Base-by-base conservation (phyloP, 2,888 invertebrate species). In the Drosophila niveifrons region DNA sequence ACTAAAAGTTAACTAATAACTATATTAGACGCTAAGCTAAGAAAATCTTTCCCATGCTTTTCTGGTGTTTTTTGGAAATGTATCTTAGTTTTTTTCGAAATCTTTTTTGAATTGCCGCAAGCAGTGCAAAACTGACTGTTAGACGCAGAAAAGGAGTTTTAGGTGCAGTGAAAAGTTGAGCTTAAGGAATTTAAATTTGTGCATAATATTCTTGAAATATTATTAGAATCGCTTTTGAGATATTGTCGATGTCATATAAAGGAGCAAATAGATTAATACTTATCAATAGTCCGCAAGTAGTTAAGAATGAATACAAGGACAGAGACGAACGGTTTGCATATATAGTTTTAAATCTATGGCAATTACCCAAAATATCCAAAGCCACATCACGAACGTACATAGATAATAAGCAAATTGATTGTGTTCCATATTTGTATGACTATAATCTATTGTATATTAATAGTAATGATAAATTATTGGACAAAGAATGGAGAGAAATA, bases 41-140 rank as follows among this genome's bases (percentile, higher is more conserved):
- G 71, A 78, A 87, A 78, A 72, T 56, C 57, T 78, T 88, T 87
- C 64, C 83, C 88, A 82, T 75, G 85, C 63, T 66, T 70, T 53
- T 39, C 10, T 47, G 28, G 44, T 39, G 52, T 17, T 4, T 23
- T 4, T 23, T 28, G 13, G 43, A n/a, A n/a, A 11, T 23, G 28
- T 28, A 58, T 47, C 46, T 43, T n/a, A 3, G 11, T 11, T 15
- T 43, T 43, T n/a, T 28, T 46, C 23, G 23, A 9, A 10, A 17
- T 41, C 7, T 66, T 18, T 13, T 47, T 51, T 2, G 47, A 56
- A 50, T 53, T 56, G 39, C 55, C 31, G 46, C 28, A 82, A 80
- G 78, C 51, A 57, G 71, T 69, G 72, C 75, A 74, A 44, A 75
- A 87, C 84, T 83, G 72, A 51, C 69, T 89, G 89, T 83, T 83